Evolutionary conservation across 2,797 vertebrate species (phyloP).

Genomic region (Heliangelus exortis): DNA sequence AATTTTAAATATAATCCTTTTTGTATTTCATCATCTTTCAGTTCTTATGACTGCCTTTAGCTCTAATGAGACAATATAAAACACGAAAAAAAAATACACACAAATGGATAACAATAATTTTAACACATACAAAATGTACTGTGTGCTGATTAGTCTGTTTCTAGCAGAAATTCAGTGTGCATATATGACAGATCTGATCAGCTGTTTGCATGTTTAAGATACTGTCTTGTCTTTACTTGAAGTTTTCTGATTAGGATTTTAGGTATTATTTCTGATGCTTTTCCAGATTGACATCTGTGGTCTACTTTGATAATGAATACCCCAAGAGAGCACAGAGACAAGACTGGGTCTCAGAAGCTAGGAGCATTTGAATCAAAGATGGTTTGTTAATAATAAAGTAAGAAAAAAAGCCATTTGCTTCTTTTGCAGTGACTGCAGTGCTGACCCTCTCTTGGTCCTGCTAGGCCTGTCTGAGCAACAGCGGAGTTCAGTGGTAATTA

Average conservation of each 20-base stretch:
- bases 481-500: constrained; percentile 87
- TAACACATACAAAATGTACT: not conserved
- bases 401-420: constrained; percentile 79
- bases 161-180: constrained; percentile 19
- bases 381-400: constrained; percentile 82
- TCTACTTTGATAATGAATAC: constrained; percentile 88
- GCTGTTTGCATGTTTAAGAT: constrained; percentile 54
- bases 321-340: constrained; percentile 80
- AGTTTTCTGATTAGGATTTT: constrained; percentile 69
- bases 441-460: constrained; percentile 80
- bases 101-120: not conserved
- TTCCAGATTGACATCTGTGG: constrained; percentile 54
- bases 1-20: constrained; percentile 23
- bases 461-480: constrained; percentile 82
- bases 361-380: constrained; percentile 83
- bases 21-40: not conserved
- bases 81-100: not conserved
- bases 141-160: not conserved
- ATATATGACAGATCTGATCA: constrained; percentile 25
- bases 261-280: constrained; percentile 65
- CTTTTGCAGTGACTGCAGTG: constrained; percentile 76
- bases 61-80: constrained; percentile 29
- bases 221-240: constrained; percentile 42
- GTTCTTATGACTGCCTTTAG: not conserved
- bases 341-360: constrained; percentile 78